These are phyloP conservation scores for Sebastes dallii DNA, from an alignment of 2,797 vertebrate genomes.

Conservation along the genomic window DNA sequence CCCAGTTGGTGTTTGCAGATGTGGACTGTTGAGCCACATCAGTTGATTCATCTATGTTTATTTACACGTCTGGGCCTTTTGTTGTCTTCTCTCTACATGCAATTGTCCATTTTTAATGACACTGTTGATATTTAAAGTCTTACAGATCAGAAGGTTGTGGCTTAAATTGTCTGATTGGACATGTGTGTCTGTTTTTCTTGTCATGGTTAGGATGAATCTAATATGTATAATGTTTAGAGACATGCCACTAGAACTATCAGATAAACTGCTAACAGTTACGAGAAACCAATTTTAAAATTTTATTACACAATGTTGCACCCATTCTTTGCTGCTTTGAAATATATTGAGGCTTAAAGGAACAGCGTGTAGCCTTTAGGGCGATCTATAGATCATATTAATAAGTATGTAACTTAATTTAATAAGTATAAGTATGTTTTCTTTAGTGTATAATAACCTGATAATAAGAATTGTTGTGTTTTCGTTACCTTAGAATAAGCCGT, in stretches of 20 bases:
- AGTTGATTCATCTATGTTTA: slow-evolving; percentile 51
- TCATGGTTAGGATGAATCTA: neutral
- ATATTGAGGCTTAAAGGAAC: neutral
- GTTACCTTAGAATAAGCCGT: no score
- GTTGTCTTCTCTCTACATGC: slow-evolving; percentile 34
- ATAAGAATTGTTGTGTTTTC: no score
- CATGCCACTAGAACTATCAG: slow-evolving; percentile 10
- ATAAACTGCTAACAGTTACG: slow-evolving; percentile 9
- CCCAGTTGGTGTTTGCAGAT: slow-evolving; percentile 57
- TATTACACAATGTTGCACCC: neutral
- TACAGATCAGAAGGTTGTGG: slow-evolving; percentile 29
- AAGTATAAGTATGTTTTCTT: no score
- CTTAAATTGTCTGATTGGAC: slow-evolving; percentile 28
- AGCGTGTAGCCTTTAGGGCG: no score
- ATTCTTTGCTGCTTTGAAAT: neutral
- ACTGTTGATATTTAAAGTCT: slow-evolving; percentile 39
- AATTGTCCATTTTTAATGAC: slow-evolving; percentile 48
- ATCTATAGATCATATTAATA: no score
- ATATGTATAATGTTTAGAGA: slow-evolving; percentile 8
- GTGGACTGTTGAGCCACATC: slow-evolving; percentile 54
- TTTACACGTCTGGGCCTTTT: slow-evolving; percentile 57
- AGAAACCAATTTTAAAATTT: neutral
- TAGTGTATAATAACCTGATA: no score
- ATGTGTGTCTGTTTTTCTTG: slow-evolving; percentile 39
- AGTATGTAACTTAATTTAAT: no score